Conservation (phyloP, 2,888 invertebrate genomes). For the Saturnia pavonia region DNA sequence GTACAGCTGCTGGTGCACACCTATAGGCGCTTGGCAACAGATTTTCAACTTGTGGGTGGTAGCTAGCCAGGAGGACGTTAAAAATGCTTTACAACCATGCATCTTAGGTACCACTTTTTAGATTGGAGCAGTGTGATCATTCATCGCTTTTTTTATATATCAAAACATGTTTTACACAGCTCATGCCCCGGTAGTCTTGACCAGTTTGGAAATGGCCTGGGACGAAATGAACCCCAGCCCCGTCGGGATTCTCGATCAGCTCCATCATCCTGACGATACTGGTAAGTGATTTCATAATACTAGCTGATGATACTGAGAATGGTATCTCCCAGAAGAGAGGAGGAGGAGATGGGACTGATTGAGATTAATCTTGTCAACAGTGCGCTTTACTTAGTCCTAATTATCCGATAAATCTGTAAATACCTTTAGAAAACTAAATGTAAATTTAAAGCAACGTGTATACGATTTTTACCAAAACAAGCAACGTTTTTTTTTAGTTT, state of each 20-base stretch:
- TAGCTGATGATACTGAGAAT: neutral
- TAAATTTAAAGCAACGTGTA: no score
- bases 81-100: neutral
- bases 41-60: neutral
- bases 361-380: no score
- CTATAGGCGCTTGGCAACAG: no score
- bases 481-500: no score
- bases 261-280: conserved; percentile 87
- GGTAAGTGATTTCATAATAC: conserved; percentile 53
- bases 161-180: conserved; percentile 62
- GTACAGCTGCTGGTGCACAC: no score
- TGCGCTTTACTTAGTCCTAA: no score
- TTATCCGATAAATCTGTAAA: no score
- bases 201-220: conserved; percentile 94
- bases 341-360: neutral
- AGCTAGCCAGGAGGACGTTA: neutral
- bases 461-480: no score
- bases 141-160: neutral
- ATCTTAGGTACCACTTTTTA: neutral
- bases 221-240: conserved; percentile 92
- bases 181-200: conserved; percentile 89
- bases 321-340: no score
- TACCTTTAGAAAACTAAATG: no score
- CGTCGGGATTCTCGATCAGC: conserved; percentile 94
- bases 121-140: neutral